Evolutionary conservation across 2,797 vertebrate species (phyloP), one percentile per base, ranked within the genome.

Genomic region (Xenops minutus): DNA sequence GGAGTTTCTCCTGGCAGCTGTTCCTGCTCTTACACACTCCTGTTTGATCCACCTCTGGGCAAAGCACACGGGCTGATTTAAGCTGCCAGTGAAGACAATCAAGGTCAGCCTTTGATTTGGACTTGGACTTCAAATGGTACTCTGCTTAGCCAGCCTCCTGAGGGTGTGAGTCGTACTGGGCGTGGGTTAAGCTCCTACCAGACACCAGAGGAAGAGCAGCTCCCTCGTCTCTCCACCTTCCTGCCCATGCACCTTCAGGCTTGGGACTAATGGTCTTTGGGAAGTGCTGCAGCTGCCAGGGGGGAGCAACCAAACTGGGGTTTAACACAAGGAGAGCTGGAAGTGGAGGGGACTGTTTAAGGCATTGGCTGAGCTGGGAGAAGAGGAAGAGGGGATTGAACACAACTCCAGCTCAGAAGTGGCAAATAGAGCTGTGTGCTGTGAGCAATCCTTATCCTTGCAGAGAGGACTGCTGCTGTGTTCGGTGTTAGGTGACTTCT

Each of bases 291-390:
- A 12, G 34, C 26, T 44, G 41, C 63, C 51, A 16, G 34, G 41
- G 76, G 22, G 19, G 0, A 32, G 18, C 37, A 46, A 0, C 8
- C 24, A 8, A 17, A 1, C 22, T 0, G 3, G 27, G 19, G 12
- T 36, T 72, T 32, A 39, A 12, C 32, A 23, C 2, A 7, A 17
- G 85, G 55, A 59, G 12, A 17, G 17, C 4, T 24, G 39, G 41
- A 55, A 36, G 27, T 2, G 4, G 44, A 83, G 37, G 23, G 13
- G 14, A 7, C 6, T 18, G 10, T 9, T 55, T 14, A 26, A 84
- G 29, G 61, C 26, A 6, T 2, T 75, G 34, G 29, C 24, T n/a
- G 49, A 63, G 36, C 54, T 27, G 49, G 54, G 44, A 73, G 21
- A 14, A 55, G 24, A 55, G 12, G 16, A 37, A 68, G 26, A 52